Evolutionary conservation across 1,140 invertebrate genomes (phyloP).

Genomic region (Eciton burchellii): DNA sequence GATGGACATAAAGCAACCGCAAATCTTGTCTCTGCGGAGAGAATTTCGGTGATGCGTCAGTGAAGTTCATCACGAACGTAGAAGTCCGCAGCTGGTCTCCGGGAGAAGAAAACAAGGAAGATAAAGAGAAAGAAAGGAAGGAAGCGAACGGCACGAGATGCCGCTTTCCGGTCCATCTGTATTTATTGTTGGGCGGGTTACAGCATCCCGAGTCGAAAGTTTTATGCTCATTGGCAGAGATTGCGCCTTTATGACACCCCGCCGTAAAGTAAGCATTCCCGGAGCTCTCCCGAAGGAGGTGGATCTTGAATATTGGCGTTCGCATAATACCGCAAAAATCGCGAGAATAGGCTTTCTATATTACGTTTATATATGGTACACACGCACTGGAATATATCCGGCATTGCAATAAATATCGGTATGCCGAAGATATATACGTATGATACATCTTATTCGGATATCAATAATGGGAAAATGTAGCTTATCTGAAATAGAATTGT

Average conservation of each 20-base stretch:
- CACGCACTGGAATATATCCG: background rate
- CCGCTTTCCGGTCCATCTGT: constrained; percentile 56
- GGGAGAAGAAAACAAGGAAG: no score
- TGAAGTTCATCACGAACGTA: constrained; percentile 34
- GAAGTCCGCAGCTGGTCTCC: constrained; percentile 6
- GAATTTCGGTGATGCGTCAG: constrained; percentile 37
- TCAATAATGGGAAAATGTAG: constrained; percentile 9
- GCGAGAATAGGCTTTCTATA: constrained; percentile 61
- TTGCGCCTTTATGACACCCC: constrained; percentile 69
- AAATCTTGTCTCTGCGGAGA: constrained; percentile 4
- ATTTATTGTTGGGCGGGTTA: constrained; percentile 65
- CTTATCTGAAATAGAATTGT: constrained; percentile 23
- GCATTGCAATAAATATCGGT: constrained; percentile 57
- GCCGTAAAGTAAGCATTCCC: constrained; percentile 72
- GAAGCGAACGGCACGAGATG: background rate
- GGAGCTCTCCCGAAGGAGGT: constrained; percentile 40
- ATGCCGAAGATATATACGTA: constrained; percentile 18
- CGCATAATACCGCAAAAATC: constrained; percentile 18
- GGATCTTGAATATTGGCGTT: constrained; percentile 29
- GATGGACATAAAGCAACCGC: constrained; percentile 51
- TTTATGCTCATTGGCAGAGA: constrained; percentile 72
- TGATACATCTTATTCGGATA: background rate
- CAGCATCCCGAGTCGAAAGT: constrained; percentile 64
- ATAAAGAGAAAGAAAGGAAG: background rate
- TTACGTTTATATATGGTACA: background rate